Evolutionary conservation across 1,140 invertebrate species (phyloP), one percentile per base, ranked within the genome.

Genomic region (Cydia amplana): DNA sequence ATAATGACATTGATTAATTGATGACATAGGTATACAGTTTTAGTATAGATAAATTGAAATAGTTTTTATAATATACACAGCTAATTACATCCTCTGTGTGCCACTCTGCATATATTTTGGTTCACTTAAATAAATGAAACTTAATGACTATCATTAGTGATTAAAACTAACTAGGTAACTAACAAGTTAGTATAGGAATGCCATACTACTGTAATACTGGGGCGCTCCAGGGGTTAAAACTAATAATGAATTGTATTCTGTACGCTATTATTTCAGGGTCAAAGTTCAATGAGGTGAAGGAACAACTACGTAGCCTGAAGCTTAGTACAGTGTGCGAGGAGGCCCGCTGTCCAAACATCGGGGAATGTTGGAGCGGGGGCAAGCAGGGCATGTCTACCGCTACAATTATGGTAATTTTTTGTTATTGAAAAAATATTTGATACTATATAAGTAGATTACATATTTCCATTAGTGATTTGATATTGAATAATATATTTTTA

Each of bases 341-440:
- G 94, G 99, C 99, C 0, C 94, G 98, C 79, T 99, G 99, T 94
- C 99, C 99, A 0, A 99, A 99, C 93, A 99, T 99, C 82, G 98
- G 98, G 23, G 98, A 99, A 94, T 99, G 99, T 93, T 99, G 99
- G 99, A 98, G 98, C 79, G 99, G 97, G n/a, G 97, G 97, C 73
- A 95, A 96, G 82, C 95, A 97, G 93, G 96, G 96, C 32, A 97
- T 96, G 14, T 96, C 97, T 40, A 98, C 97, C 75, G 97, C 97
- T 67, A 98, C 97, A 65, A 98, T 98, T 78, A 98, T 98, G 97
- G 97, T 97, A 93, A 85, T 28, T 32, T 32, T 32, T 28, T n/a
- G n/a, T n/a, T n/a, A n/a, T n/a, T n/a, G n/a, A n/a, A n/a, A n/a
- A n/a, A n/a, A n/a, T n/a, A n/a, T n/a, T n/a, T n/a, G n/a, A n/a